Conservation (phyloP, 1,140 invertebrate species). For the Propsilocerus akamusi region DNA sequence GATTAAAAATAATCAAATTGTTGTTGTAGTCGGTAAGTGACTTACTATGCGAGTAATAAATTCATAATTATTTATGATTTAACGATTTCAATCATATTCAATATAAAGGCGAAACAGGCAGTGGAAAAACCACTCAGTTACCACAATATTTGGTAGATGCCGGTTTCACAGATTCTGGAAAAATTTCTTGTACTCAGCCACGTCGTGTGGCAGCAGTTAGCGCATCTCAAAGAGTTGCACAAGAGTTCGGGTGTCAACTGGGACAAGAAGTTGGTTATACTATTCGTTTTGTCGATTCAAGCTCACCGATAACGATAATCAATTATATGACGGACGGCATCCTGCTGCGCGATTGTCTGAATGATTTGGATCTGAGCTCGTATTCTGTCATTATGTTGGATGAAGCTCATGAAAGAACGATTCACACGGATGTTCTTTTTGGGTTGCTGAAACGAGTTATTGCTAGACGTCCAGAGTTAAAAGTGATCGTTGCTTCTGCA, state of each 20-base stretch:
- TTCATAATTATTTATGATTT: too few species aligned
- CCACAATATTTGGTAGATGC: slow-evolving; percentile 89
- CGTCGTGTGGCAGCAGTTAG: slow-evolving; percentile 97
- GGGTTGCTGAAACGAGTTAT: slow-evolving; percentile 96
- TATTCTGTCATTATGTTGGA: slow-evolving; percentile 95
- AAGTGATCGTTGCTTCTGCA: slow-evolving; percentile 98
- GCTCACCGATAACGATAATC: slow-evolving; percentile 77
- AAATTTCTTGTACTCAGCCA: slow-evolving; percentile 95
- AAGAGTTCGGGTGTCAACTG: slow-evolving; percentile 96
- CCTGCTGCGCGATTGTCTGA: slow-evolving; percentile 97
- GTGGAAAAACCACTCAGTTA: slow-evolving; percentile 94
- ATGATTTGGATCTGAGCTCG: slow-evolving; percentile 89
- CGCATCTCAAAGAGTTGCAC: slow-evolving; percentile 92
- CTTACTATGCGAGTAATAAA: too few species aligned
- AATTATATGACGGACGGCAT: slow-evolving; percentile 99
- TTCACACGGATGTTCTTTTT: slow-evolving; percentile 98
- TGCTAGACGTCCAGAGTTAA: slow-evolving; percentile 82
- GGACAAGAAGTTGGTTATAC: slow-evolving; percentile 96
- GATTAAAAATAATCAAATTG: too few species aligned
- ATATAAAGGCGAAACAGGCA: slow-evolving; percentile 95
- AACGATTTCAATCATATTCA: too few species aligned
- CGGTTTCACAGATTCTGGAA: slow-evolving; percentile 45
- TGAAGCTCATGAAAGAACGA: slow-evolving; percentile 96
- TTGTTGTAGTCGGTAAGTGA: too few species aligned
- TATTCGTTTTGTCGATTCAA: slow-evolving; percentile 99